Conservation (phyloP, 2,113 vertebrate species). For the Gallinago jamesoni region DNA sequence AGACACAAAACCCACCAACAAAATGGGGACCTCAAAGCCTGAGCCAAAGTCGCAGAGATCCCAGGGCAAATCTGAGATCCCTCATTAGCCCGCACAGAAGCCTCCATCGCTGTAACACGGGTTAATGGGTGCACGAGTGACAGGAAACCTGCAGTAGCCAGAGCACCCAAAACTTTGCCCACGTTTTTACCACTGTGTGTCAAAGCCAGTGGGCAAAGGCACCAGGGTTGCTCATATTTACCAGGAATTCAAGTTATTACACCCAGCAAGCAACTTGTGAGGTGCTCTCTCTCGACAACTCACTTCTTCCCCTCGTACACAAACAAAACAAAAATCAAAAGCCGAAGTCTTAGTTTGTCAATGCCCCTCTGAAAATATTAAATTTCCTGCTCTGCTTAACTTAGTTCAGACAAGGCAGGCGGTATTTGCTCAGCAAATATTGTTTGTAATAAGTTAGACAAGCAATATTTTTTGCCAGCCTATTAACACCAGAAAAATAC, state of each 20-base stretch:
- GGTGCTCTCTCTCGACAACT: neutral
- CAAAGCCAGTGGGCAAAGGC: neutral
- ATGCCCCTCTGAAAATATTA: conserved; percentile 55
- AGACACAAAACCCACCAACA: neutral
- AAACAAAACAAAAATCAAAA: conserved; percentile 50
- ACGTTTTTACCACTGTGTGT: neutral
- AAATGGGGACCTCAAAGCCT: neutral
- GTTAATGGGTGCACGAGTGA: neutral
- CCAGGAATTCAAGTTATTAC: neutral
- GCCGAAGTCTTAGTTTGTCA: conserved; percentile 46
- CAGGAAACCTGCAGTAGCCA: neutral
- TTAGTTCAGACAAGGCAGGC: conserved; percentile 52
- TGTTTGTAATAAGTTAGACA: conserved; percentile 53
- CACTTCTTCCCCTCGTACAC: neutral
- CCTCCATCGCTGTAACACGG: neutral
- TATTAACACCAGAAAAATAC: conserved; percentile 52
- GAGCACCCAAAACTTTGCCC: conserved; percentile 5
- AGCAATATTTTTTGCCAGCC: conserved; percentile 54
- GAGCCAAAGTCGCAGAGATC: neutral
- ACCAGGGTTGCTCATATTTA: neutral
- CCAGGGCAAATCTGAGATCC: neutral
- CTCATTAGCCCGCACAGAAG: neutral
- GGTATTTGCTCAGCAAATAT: conserved; percentile 69
- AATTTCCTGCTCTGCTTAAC: conserved; percentile 64
- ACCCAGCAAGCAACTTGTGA: neutral